A percentile compares a stretch with the other conserved stretches of the same genome.
These are phyloP conservation scores for Myodes glareolus DNA, from an alignment of 2,113 vertebrate species.

Conservation along the genomic window DNA sequence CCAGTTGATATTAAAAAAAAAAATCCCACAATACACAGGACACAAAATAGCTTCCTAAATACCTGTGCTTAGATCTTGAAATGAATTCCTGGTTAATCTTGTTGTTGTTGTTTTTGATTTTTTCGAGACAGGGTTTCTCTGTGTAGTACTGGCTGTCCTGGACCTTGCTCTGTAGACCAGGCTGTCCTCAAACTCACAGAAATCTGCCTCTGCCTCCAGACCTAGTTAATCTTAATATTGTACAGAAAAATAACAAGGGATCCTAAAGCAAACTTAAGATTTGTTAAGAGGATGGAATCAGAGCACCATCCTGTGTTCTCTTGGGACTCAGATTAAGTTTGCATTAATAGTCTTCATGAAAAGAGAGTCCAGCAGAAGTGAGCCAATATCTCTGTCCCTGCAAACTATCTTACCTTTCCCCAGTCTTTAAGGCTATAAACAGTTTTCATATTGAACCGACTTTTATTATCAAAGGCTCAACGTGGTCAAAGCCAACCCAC, in stretches of 20 bases:
- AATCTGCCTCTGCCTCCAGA: too few species aligned
- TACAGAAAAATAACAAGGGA: not conserved
- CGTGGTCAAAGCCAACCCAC: not conserved
- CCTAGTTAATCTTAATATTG: not conserved
- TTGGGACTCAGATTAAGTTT: fast-evolving
- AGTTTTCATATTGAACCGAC: not conserved
- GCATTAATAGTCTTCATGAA: not conserved
- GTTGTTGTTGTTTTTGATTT: not conserved
- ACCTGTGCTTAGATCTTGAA: fast-evolving
- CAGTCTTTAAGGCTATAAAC: not conserved
- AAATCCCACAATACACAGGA: not conserved
- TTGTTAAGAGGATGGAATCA: not conserved
- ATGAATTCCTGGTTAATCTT: not conserved
- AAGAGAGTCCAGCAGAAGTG: not conserved
- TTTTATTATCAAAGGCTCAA: not conserved
- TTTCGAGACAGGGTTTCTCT: too few species aligned
- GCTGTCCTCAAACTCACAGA: too few species aligned
- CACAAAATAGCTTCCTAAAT: not conserved
- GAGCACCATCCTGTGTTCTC: not conserved
- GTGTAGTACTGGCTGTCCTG: too few species aligned
- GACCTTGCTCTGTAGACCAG: too few species aligned
- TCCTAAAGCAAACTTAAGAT: not conserved
- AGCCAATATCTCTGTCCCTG: not conserved
- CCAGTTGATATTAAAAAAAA: not conserved
- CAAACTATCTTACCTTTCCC: not conserved